Conservation (phyloP, 2,113 vertebrate species). For the Laticauda laticaudata region DNA sequence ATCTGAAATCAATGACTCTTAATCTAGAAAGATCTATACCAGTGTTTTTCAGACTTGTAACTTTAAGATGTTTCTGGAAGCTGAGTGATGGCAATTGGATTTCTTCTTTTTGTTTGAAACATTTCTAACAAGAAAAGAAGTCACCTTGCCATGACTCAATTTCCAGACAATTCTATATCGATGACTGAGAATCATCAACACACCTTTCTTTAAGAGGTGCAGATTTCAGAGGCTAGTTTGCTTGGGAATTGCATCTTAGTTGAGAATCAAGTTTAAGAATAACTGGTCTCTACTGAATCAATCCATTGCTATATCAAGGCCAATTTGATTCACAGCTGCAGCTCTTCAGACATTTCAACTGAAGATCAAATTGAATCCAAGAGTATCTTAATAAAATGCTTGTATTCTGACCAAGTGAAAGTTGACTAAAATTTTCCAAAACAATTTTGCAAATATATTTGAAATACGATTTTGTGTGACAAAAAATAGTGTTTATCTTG, state of each 20-base stretch:
- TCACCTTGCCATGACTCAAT: not conserved
- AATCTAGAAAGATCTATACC: not conserved
- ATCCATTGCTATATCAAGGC: not conserved
- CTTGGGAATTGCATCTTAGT: not conserved
- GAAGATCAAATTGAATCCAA: not conserved
- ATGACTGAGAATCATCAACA: not conserved
- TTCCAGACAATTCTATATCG: not conserved
- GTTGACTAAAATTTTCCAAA: constrained; percentile 20
- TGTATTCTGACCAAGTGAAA: not conserved
- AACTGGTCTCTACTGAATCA: not conserved
- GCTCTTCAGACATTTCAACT: not conserved
- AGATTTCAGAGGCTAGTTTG: not conserved
- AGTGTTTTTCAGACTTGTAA: not conserved
- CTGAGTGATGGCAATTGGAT: not conserved
- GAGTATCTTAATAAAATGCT: not conserved
- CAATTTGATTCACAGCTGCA: not conserved
- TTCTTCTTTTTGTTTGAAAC: not conserved
- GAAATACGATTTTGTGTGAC: constrained; percentile 21
- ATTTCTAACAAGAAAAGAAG: not conserved
- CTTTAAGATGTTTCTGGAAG: not conserved
- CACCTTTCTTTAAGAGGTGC: not conserved
- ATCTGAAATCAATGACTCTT: not conserved
- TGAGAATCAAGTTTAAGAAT: not conserved
- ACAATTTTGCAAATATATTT: constrained; percentile 32
- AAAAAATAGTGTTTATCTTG: constrained; percentile 41